These are phyloP conservation scores for Orycteropus afer DNA, from an alignment of 2,113 vertebrate species.

Conservation along the genomic window DNA sequence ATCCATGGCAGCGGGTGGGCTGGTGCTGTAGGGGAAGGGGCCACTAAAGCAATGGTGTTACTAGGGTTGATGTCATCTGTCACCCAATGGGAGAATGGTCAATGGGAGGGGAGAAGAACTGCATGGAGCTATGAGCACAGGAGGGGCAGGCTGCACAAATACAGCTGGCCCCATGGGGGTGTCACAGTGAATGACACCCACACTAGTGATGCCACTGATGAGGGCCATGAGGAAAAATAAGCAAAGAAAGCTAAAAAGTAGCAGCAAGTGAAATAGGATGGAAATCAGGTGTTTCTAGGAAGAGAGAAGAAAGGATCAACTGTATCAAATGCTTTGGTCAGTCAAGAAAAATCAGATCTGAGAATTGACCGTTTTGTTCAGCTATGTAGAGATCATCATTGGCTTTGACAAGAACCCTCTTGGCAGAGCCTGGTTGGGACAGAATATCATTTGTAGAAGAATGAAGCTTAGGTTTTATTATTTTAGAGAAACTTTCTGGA, in stretches of 20 bases:
- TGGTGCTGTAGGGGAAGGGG: too few relatives aligned
- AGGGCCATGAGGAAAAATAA: neutral
- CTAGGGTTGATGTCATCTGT: neutral
- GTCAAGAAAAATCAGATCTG: neutral
- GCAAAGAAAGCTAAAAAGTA: neutral
- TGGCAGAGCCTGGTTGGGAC: neutral
- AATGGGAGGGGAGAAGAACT: neutral
- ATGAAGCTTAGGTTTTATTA: neutral
- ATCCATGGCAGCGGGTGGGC: neutral
- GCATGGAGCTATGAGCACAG: neutral
- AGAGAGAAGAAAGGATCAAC: neutral
- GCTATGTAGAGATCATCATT: neutral
- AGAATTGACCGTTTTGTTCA: neutral
- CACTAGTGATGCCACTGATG: neutral
- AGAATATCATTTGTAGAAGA: neutral
- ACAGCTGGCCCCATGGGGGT: neutral
- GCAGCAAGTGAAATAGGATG: neutral
- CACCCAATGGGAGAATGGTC: neutral
- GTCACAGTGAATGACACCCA: neutral
- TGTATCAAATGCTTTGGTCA: fast-evolving
- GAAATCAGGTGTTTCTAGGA: neutral
- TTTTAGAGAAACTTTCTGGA: neutral
- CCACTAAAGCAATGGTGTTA: neutral
- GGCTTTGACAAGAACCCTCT: neutral
- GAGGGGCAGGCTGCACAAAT: neutral